A percentile compares a stretch with the other conserved stretches of the same genome.
Evolutionary conservation across 1,140 invertebrate genomes (phyloP).

Genomic region (Parapsyche elsis): DNA sequence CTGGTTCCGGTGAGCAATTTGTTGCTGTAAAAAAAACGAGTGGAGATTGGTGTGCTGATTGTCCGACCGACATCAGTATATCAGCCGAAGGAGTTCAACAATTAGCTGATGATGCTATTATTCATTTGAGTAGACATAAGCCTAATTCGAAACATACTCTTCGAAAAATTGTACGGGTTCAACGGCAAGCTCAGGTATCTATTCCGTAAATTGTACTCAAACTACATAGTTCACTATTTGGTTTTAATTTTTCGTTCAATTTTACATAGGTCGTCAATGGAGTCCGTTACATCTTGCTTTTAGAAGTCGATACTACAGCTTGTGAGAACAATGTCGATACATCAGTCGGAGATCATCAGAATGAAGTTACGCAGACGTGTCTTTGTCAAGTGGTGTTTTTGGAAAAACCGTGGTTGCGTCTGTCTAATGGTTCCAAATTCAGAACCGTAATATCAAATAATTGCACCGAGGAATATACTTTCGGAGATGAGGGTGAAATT

Average conservation of each 20-base stretch:
- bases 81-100: slow-evolving; percentile 62
- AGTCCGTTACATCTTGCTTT: slow-evolving; percentile 62
- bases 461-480: slow-evolving; percentile 64
- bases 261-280: slow-evolving; percentile 64
- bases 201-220: neutral
- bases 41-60: slow-evolving; percentile 62
- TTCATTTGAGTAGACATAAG: slow-evolving; percentile 63
- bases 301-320: slow-evolving; percentile 60
- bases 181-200: slow-evolving; percentile 66
- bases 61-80: slow-evolving; percentile 61
- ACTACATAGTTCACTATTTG: neutral
- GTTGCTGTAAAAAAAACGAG: slow-evolving; percentile 61
- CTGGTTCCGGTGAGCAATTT: slow-evolving; percentile 65
- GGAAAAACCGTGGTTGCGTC: slow-evolving; percentile 65
- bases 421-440: slow-evolving; percentile 63
- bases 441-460: slow-evolving; percentile 64
- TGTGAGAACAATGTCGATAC: slow-evolving; percentile 55
- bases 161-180: slow-evolving; percentile 60
- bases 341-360: slow-evolving; percentile 16
- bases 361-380: slow-evolving; percentile 56
- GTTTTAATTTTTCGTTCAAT: slow-evolving; percentile 13
- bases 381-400: slow-evolving; percentile 63
- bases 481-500: slow-evolving; percentile 62
- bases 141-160: slow-evolving; percentile 59
- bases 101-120: slow-evolving; percentile 59